Conservation (phyloP, 2,113 vertebrate genomes). For the Phyllostomus discolor region DNA sequence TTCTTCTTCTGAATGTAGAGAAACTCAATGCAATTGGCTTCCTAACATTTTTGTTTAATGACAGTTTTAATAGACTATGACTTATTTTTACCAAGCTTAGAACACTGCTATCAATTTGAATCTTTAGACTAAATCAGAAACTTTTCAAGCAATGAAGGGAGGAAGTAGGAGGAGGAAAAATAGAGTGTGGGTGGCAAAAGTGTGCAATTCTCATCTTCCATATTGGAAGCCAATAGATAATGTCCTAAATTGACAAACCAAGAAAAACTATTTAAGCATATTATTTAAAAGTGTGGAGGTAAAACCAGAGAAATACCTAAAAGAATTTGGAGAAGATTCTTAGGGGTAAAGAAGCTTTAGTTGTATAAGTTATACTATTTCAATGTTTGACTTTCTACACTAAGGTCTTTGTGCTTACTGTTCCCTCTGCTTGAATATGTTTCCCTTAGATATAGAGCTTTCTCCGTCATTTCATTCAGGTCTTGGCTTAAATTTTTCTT, state of each 20-base stretch:
- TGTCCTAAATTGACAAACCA: background rate
- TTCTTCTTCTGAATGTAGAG: background rate
- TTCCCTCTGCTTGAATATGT: background rate
- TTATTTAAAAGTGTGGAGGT: background rate
- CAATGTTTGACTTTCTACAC: background rate
- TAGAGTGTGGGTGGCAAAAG: too few relatives aligned
- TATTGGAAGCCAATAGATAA: background rate
- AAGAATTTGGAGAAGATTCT: background rate
- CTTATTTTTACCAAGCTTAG: background rate
- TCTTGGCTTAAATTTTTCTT: background rate
- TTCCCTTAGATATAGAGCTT: background rate
- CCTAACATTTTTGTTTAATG: background rate
- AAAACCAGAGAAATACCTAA: background rate
- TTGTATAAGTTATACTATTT: background rate
- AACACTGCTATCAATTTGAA: background rate
- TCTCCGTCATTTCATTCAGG: background rate
- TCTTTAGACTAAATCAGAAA: background rate
- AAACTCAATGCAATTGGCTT: background rate
- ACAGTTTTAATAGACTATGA: background rate
- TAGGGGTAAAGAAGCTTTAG: background rate
- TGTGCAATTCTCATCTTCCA: background rate
- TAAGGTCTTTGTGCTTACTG: background rate
- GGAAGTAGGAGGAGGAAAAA: background rate
- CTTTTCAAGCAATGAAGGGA: background rate
- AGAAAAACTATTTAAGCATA: background rate